Percentiles rank a stretch among this genome's conserved stretches.
Conservation (phyloP, 2,888 invertebrate species). For the Pinctada fucata region DNA sequence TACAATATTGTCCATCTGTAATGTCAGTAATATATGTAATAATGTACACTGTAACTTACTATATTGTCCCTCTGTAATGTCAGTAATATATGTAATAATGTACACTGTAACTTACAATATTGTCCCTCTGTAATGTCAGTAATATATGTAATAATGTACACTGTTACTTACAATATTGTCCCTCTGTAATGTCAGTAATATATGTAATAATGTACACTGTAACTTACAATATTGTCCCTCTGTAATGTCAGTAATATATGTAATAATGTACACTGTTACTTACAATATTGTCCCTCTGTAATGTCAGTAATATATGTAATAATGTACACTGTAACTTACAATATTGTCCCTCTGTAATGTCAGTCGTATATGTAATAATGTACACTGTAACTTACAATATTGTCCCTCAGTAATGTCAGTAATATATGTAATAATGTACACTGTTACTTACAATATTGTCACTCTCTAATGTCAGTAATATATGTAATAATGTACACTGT, state of each 20-base stretch:
- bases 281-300: constrained; percentile 40
- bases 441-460: neutral
- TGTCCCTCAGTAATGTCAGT: constrained; percentile 51
- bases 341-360: constrained; percentile 47
- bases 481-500: neutral
- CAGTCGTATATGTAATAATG: constrained; percentile 34
- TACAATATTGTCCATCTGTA: constrained; percentile 40
- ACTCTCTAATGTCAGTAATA: constrained; percentile 57
- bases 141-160: constrained; percentile 41
- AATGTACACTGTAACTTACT: no score
- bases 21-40: constrained; percentile 54
- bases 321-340: no score
- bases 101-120: neutral
- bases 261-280: no score
- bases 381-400: neutral
- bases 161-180: neutral
- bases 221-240: constrained; percentile 7
- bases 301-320: constrained; percentile 54
- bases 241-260: constrained; percentile 60
- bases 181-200: constrained; percentile 57
- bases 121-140: constrained; percentile 51
- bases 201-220: neutral
- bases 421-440: constrained; percentile 41
- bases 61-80: constrained; percentile 47
- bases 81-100: constrained; percentile 48